Percentiles rank a stretch among this genome's conserved stretches.
Evolutionary conservation across 1,140 invertebrate species (phyloP).

Genomic region (Leptinotarsa lineolata): DNA sequence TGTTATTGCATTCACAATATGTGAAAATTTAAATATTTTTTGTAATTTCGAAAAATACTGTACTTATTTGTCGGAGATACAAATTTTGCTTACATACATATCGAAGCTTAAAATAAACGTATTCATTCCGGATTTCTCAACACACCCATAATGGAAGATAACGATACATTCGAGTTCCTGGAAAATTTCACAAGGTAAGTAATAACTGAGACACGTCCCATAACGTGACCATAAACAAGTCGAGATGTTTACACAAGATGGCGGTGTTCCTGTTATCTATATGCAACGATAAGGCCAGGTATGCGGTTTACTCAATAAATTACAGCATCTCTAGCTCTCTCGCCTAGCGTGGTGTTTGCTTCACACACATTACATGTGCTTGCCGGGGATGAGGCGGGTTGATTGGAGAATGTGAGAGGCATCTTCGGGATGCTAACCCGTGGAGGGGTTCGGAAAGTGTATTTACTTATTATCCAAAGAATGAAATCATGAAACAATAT

Average conservation of each 20-base stretch:
- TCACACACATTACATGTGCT: slow-evolving; percentile 11
- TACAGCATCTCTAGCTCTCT: slow-evolving; percentile 45
- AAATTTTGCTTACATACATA: too few relatives aligned
- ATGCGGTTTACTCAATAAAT: slow-evolving; percentile 50
- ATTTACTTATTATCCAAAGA: too few relatives aligned
- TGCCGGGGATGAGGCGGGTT: neutral
- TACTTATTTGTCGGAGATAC: too few relatives aligned
- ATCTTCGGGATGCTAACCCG: neutral
- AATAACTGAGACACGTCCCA: slow-evolving; percentile 33
- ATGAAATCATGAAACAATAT: too few relatives aligned
- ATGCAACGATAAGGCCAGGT: slow-evolving; percentile 49
- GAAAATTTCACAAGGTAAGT: slow-evolving; percentile 44
- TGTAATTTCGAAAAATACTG: too few relatives aligned
- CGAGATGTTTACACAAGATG: slow-evolving; percentile 48
- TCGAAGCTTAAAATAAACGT: neutral
- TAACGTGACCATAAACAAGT: slow-evolving; percentile 49
- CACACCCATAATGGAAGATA: too few relatives aligned
- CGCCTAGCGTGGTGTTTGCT: slow-evolving; percentile 35
- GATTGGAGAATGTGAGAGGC: neutral
- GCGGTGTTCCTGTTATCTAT: slow-evolving; percentile 45
- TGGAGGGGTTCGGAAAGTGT: neutral
- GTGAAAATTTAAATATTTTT: too few relatives aligned
- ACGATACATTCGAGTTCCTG: slow-evolving; percentile 37
- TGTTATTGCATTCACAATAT: too few relatives aligned
- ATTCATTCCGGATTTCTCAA: too few relatives aligned